A percentile compares a stretch with the other conserved stretches of the same genome.
phyloP scores from a whole-genome alignment of 2,113 vertebrate species.

The Rhea americana region DNA sequence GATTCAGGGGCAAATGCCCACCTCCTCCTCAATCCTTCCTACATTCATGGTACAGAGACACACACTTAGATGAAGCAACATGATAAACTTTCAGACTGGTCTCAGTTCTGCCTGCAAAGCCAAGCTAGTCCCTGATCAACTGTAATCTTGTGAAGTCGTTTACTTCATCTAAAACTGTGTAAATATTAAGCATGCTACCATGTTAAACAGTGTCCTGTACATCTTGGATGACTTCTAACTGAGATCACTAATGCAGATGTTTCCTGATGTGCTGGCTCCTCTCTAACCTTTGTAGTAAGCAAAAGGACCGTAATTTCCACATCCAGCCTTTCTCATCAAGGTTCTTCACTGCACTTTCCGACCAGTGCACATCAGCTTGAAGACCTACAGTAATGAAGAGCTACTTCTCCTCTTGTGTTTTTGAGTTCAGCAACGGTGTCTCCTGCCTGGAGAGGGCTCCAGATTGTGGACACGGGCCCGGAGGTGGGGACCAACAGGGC shows the following conservation, averaged over 20 bases:
- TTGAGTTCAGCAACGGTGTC: not conserved
- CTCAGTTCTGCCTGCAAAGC: not conserved
- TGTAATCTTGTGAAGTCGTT: not conserved
- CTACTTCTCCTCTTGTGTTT: not conserved
- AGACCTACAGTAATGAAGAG: not conserved
- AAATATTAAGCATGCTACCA: fast-evolving
- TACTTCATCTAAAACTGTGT: not conserved
- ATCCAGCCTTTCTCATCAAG: not conserved
- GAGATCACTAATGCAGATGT: not conserved
- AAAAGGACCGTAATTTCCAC: not conserved
- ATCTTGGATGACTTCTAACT: not conserved
- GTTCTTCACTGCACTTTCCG: not conserved
- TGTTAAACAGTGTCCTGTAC: not conserved
- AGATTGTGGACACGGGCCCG: fast-evolving
- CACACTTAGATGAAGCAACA: not conserved
- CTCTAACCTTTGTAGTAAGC: not conserved
- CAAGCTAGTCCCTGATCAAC: not conserved
- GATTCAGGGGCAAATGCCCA: not conserved
- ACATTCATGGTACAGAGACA: not conserved
- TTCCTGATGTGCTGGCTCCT: not conserved
- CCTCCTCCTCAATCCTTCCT: not conserved
- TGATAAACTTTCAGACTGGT: not conserved
- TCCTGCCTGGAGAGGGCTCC: not conserved
- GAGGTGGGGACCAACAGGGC: not conserved
- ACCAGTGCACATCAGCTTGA: not conserved